Percentiles rank a stretch among this genome's conserved stretches.
Conservation (phyloP, 2,113 vertebrate species). For the Labeo rohita region DNA sequence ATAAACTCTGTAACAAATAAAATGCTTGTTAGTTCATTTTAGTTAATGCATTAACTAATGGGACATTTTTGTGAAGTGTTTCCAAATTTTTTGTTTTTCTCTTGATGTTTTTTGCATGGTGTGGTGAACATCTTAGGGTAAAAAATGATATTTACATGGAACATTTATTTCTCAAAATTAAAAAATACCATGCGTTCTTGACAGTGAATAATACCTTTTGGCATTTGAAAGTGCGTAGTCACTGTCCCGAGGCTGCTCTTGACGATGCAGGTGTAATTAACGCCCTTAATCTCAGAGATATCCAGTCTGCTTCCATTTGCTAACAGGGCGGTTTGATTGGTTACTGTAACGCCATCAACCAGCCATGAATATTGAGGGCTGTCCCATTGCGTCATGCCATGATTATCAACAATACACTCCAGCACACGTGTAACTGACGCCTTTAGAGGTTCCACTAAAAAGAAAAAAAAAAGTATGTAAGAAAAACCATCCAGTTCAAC, state of each 20-base stretch:
- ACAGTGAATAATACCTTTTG: not conserved
- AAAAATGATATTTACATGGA: too few relatives aligned
- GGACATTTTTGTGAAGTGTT: too few relatives aligned
- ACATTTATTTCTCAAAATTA: too few relatives aligned
- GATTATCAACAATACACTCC: conserved; percentile 28
- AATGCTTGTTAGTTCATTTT: too few relatives aligned
- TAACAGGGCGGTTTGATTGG: conserved; percentile 32
- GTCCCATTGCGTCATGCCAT: conserved; percentile 48
- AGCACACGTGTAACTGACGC: conserved; percentile 16
- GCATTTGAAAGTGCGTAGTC: not conserved
- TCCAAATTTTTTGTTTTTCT: too few relatives aligned
- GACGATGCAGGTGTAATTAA: conserved; percentile 58
- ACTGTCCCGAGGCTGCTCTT: conserved; percentile 49
- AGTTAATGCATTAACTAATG: too few relatives aligned
- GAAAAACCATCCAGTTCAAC: not conserved
- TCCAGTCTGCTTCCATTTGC: conserved; percentile 43
- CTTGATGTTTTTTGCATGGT: too few relatives aligned
- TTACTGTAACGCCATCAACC: conserved; percentile 33
- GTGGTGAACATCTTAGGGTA: too few relatives aligned
- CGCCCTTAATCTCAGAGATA: not conserved
- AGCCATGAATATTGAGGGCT: conserved; percentile 45
- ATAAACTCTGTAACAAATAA: too few relatives aligned
- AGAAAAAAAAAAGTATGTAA: not conserved
- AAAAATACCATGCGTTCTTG: not conserved
- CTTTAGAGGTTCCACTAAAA: conserved; percentile 37